These are phyloP conservation scores for Otus sunia DNA, from an alignment of 2,113 vertebrate species.

Conservation along the genomic window DNA sequence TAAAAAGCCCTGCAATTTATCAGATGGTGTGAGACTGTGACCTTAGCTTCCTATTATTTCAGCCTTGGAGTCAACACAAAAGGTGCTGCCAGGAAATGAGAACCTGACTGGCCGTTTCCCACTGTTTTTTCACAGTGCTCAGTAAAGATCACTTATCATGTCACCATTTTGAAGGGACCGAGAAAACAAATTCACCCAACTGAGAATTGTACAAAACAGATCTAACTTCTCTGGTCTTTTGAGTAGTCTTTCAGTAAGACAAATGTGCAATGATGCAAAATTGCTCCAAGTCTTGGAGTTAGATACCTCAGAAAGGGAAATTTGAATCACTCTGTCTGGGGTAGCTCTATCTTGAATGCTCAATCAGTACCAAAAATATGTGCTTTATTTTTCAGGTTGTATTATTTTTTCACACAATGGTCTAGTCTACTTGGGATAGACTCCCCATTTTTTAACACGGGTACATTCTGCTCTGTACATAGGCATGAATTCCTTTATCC, in stretches of 20 bases:
- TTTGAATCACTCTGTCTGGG: background rate
- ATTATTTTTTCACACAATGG: background rate
- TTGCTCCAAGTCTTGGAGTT: background rate
- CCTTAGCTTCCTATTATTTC: background rate
- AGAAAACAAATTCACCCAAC: background rate
- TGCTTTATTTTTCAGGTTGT: background rate
- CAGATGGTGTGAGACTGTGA: background rate
- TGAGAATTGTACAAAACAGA: background rate
- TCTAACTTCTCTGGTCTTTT: background rate
- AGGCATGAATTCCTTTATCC: background rate
- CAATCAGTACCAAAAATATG: background rate
- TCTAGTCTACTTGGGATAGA: background rate
- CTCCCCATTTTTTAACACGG: background rate
- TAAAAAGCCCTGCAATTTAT: background rate
- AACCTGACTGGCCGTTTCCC: background rate
- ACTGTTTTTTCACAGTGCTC: background rate
- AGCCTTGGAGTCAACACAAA: background rate
- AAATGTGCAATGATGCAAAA: background rate
- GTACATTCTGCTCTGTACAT: fast-evolving
- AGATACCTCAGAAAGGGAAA: background rate
- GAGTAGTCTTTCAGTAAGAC: background rate
- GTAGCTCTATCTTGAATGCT: background rate
- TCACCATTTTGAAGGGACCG: conserved; percentile 1
- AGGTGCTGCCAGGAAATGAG: background rate
- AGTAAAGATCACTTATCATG: background rate